These are phyloP conservation scores for Abrostola tripartita DNA, from an alignment of 2,888 invertebrate genomes.

Conservation along the genomic window DNA sequence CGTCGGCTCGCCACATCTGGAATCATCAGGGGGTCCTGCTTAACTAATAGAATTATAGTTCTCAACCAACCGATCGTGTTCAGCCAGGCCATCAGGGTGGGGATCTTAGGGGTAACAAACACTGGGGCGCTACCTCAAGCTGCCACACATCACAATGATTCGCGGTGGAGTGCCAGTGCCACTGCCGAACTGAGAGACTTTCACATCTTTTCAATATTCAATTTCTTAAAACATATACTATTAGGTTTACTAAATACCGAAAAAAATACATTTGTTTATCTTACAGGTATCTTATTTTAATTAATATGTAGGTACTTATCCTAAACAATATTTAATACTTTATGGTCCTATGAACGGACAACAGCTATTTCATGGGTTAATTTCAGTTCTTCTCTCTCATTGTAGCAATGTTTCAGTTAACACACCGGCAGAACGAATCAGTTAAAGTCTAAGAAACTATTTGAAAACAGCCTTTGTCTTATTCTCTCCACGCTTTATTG, in stretches of 20 bases:
- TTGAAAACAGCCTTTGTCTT: too few species aligned
- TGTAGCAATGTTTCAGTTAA: too few species aligned
- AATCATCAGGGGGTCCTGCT: conserved; percentile 55
- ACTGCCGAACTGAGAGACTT: conserved; percentile 27
- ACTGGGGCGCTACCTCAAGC: conserved; percentile 19
- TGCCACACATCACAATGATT: conserved; percentile 11
- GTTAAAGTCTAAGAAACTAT: too few species aligned
- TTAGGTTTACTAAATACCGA: background rate
- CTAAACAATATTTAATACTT: too few species aligned
- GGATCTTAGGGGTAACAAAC: conserved; percentile 17
- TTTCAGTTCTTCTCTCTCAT: too few species aligned
- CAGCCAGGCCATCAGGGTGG: conserved; percentile 51
- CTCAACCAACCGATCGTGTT: conserved; percentile 20
- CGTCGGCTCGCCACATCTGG: conserved; percentile 80
- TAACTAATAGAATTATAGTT: conserved; percentile 31
- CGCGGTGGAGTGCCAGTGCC: background rate
- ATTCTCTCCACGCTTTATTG: too few species aligned
- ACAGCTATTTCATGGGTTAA: too few species aligned
- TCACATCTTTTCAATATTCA: conserved; percentile 1
- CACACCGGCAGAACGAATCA: too few species aligned
- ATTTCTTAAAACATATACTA: background rate
- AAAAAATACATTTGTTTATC: too few species aligned
- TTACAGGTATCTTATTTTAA: too few species aligned
- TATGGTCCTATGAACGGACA: too few species aligned
- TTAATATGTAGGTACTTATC: too few species aligned